Percentiles rank a stretch among this genome's conserved stretches.
phyloP scores from a whole-genome alignment of 2,797 vertebrate species.

The Australoheros facetus region DNA sequence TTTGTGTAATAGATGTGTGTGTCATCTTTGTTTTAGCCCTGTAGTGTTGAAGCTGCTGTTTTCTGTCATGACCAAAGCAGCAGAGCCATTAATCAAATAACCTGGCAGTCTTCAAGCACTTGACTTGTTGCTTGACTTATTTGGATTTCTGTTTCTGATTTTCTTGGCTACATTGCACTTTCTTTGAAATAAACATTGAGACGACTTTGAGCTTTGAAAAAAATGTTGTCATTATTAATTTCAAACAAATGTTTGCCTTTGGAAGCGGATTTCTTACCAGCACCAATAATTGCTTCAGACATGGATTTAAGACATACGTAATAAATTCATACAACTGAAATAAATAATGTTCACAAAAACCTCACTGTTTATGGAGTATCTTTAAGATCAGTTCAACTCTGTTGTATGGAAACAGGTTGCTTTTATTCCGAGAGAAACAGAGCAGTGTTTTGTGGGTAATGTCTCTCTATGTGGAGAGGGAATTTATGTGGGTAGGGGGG shows the following conservation, averaged over 20 bases:
- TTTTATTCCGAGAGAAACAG: slow-evolving; percentile 1
- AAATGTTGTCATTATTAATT: slow-evolving; percentile 29
- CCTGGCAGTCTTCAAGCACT: slow-evolving; percentile 21
- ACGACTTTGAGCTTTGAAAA: slow-evolving; percentile 34
- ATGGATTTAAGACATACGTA: not conserved
- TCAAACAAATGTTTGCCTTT: slow-evolving; percentile 58
- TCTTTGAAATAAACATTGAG: slow-evolving; percentile 50
- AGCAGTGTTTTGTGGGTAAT: not conserved
- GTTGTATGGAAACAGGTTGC: not conserved
- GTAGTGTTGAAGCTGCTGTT: slow-evolving; percentile 33
- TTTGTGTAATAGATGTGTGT: not conserved
- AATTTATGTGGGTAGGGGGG: slow-evolving; percentile 4
- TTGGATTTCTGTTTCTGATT: slow-evolving; percentile 56
- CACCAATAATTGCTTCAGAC: not conserved
- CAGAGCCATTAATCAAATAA: slow-evolving; percentile 46
- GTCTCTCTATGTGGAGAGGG: not conserved
- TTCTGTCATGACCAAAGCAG: slow-evolving; percentile 30
- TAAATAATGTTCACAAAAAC: not conserved
- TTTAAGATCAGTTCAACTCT: not conserved
- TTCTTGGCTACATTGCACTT: slow-evolving; percentile 34
- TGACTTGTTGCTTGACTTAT: slow-evolving; percentile 21
- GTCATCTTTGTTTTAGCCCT: not conserved
- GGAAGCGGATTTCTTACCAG: slow-evolving; percentile 8
- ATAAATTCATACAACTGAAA: slow-evolving; percentile 1
- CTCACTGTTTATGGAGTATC: not conserved